These are phyloP conservation scores for Neodontobutis hainanensis DNA, from an alignment of 2,113 vertebrate genomes.

Conservation along the genomic window DNA sequence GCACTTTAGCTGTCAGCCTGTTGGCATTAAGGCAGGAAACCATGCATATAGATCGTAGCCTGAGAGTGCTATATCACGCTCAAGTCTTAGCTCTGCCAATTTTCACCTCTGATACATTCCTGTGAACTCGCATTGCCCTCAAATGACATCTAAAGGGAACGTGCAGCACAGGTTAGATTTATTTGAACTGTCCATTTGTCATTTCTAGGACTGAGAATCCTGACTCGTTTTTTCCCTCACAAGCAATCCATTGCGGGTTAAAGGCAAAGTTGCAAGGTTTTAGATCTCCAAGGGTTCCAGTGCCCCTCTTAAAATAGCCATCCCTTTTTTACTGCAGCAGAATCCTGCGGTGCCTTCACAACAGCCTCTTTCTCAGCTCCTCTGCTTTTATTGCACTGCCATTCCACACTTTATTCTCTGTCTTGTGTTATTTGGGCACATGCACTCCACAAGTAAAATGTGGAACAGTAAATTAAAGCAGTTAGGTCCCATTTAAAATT, in stretches of 20 bases:
- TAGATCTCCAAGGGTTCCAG: conserved; percentile 44
- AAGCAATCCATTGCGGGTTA: conserved; percentile 33
- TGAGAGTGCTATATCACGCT: conserved; percentile 20
- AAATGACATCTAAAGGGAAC: conserved; percentile 6
- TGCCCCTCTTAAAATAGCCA: conserved; percentile 39
- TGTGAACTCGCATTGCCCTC: conserved; percentile 18
- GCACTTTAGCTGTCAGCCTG: conserved; percentile 49
- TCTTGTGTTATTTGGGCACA: not conserved
- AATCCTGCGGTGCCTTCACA: conserved; percentile 46
- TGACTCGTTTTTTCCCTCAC: not conserved
- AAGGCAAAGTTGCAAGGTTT: conserved; percentile 41
- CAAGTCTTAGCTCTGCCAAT: conserved; percentile 14
- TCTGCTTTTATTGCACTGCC: conserved; percentile 1
- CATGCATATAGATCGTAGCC: conserved; percentile 35
- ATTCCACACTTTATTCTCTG: not conserved
- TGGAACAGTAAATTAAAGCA: too few relatives aligned
- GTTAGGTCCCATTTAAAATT: too few relatives aligned
- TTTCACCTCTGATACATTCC: conserved; percentile 33
- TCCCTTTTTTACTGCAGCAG: conserved; percentile 36
- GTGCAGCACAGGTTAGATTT: not conserved
- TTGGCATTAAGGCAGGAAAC: conserved; percentile 27
- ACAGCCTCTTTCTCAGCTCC: not conserved
- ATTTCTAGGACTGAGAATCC: conserved; percentile 6
- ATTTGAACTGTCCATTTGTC: not conserved
- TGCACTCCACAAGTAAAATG: not conserved